Percentiles rank a stretch among this genome's conserved stretches.
These are phyloP conservation scores for Grammomys dolichurus DNA, from an alignment of 2,113 vertebrate species.

Conservation along the genomic window DNA sequence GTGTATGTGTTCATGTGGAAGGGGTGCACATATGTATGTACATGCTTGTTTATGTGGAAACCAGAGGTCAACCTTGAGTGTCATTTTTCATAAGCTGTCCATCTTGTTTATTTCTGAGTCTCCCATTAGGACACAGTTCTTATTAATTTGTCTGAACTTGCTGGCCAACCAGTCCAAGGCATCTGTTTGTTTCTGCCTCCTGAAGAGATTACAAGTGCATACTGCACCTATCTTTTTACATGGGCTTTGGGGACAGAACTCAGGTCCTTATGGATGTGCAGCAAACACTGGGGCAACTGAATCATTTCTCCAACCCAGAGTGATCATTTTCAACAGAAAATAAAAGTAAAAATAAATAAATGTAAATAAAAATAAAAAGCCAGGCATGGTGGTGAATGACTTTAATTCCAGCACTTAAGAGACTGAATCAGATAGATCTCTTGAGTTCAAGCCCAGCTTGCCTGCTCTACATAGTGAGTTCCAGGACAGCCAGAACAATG, in stretches of 20 bases:
- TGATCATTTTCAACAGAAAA: conserved; percentile 44
- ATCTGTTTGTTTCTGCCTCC: neutral
- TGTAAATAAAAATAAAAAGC: neutral
- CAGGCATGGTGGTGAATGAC: neutral
- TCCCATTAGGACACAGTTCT: neutral
- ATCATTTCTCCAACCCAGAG: neutral
- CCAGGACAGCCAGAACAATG: neutral
- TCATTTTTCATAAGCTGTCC: neutral
- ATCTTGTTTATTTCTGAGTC: neutral
- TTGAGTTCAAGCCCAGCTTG: neutral
- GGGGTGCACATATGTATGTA: neutral
- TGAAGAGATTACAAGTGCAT: neutral
- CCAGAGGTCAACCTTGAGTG: neutral
- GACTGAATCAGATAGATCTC: neutral
- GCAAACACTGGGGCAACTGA: neutral
- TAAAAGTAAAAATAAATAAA: neutral
- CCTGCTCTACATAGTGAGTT: neutral
- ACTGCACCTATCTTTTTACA: neutral
- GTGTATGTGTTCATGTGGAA: neutral
- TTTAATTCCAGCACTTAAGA: neutral
- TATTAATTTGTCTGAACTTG: neutral
- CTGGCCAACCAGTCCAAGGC: neutral
- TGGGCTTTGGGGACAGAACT: neutral
- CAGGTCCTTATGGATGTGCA: neutral
- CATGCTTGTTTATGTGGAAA: neutral